Evolutionary conservation across 1,140 invertebrate species (phyloP).

Genomic region (Lordiphosa mommai): DNA sequence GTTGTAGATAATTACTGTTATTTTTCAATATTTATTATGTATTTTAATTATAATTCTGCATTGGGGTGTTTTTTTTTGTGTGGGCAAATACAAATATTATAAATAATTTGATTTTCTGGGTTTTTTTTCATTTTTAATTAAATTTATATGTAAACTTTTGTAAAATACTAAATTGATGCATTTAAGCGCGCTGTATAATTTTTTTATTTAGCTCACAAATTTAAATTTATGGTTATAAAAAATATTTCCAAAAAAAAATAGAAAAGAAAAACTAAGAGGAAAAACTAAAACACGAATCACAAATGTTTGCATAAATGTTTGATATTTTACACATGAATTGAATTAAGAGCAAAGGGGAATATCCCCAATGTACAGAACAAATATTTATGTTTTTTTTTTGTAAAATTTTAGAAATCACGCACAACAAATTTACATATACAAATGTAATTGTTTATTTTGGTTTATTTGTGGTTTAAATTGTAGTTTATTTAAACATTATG

Average conservation of each 20-base stretch:
- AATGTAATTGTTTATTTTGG: constrained; percentile 27
- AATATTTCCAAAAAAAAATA: constrained; percentile 24
- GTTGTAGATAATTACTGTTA: no score
- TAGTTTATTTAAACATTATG: constrained; percentile 45
- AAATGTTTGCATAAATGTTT: constrained; percentile 46
- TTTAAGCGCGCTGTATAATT: constrained; percentile 41
- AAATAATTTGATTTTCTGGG: constrained; percentile 65
- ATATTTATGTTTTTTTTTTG: constrained; percentile 37
- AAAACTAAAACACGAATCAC: constrained; percentile 57
- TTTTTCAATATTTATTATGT: constrained; percentile 58
- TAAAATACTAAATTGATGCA: constrained; percentile 62
- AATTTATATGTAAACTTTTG: constrained; percentile 56
- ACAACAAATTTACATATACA: constrained; percentile 68
- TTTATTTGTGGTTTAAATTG: constrained; percentile 31
- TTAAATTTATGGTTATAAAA: constrained; percentile 21
- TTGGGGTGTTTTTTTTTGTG: constrained; percentile 43
- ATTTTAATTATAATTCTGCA: constrained; percentile 58
- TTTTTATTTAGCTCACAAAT: constrained; percentile 22
- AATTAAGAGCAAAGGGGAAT: no score
- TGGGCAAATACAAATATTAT: constrained; percentile 67
- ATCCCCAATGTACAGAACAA: constrained; percentile 31
- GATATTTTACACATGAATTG: constrained; percentile 33
- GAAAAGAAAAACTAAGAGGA: constrained; percentile 35
- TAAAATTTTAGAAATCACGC: constrained; percentile 65
- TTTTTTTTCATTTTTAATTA: constrained; percentile 34